These are phyloP conservation scores for Aphelocoma coerulescens DNA, from an alignment of 2,113 vertebrate species.

Conservation along the genomic window DNA sequence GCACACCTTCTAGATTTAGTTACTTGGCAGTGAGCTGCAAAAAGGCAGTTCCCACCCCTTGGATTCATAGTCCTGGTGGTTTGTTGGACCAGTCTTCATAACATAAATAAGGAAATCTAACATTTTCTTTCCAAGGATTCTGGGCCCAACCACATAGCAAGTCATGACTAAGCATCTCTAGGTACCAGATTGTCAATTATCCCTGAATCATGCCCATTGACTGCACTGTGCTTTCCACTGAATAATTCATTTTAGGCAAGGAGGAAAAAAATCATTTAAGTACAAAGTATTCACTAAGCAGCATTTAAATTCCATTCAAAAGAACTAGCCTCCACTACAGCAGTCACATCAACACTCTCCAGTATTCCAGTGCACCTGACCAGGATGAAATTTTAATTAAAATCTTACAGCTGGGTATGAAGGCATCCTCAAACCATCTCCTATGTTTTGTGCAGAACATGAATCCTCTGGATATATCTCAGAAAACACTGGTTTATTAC, in stretches of 20 bases:
- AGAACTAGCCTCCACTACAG: not conserved
- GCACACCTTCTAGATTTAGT: not conserved
- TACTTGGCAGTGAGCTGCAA: not conserved
- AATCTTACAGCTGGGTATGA: not conserved
- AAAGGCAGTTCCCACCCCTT: not conserved
- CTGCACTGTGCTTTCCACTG: not conserved
- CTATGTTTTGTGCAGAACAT: not conserved
- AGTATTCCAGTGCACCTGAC: not conserved
- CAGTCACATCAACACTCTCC: not conserved
- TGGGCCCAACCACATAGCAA: not conserved
- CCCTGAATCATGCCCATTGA: not conserved
- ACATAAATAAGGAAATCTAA: not conserved
- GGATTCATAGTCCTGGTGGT: not conserved
- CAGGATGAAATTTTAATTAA: not conserved
- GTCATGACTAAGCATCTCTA: slow-evolving; percentile 51
- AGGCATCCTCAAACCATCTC: not conserved
- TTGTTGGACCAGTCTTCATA: not conserved
- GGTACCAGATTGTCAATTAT: not conserved
- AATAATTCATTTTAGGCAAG: not conserved
- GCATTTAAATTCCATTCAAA: not conserved
- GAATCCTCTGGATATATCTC: not conserved
- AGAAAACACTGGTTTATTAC: not conserved
- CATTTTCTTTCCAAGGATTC: not conserved
- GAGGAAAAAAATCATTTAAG: not conserved
- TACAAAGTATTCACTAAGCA: not conserved